A percentile compares a stretch with the other conserved stretches of the same genome.
Conservation (phyloP, 2,888 invertebrate species). For the Geophilus truncorum region DNA sequence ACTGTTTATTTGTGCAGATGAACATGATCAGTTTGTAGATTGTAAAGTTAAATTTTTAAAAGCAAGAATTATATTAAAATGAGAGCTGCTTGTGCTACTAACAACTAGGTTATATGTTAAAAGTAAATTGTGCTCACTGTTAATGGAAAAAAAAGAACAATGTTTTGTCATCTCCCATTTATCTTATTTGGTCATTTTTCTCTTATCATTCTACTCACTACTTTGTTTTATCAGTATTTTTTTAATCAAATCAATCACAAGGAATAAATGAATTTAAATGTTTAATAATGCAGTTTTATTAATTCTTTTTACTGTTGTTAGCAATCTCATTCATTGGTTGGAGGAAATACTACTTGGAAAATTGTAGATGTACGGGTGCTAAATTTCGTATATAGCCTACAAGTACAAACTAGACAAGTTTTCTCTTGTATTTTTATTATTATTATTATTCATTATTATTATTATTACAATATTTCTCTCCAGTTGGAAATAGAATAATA, state of each 20-base stretch:
- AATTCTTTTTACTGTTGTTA: not conserved
- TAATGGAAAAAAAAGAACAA: not conserved
- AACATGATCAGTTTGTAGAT: not conserved
- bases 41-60: not conserved
- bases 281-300: not conserved
- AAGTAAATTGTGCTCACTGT: slow-evolving; percentile 18
- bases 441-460: too few species aligned
- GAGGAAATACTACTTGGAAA: not conserved
- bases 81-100: slow-evolving; percentile 25
- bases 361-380: not conserved
- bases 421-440: not conserved
- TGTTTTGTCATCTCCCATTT: slow-evolving; percentile 18
- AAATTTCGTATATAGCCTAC: not conserved
- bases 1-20: slow-evolving; percentile 17
- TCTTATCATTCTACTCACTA: not conserved
- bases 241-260: not conserved
- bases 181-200: slow-evolving; percentile 2
- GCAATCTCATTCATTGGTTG: not conserved
- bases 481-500: not conserved
- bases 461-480: not conserved
- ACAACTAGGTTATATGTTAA: slow-evolving; percentile 1
- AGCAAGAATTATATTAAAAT: not conserved
- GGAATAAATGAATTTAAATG: slow-evolving; percentile 7
- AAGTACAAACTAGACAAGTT: not conserved
- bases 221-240: slow-evolving; percentile 13